Evolutionary conservation across 2,888 invertebrate genomes (phyloP).

Genomic region (Heliconius ismenius): DNA sequence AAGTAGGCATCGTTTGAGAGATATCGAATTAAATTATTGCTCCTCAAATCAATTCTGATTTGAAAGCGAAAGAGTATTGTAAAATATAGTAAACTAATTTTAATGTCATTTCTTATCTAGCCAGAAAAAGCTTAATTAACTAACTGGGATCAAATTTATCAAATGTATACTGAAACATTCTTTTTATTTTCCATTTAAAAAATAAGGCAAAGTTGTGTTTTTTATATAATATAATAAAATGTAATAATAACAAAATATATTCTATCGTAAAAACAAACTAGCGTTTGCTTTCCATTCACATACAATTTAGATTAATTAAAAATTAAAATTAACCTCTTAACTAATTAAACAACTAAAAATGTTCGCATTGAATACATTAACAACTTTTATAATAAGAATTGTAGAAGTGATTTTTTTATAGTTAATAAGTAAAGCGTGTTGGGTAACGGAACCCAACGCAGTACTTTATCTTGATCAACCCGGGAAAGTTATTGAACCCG

Average conservation of each 20-base stretch:
- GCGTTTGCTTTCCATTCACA: constrained; percentile 25
- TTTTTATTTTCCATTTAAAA: neutral
- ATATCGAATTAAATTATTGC: neutral
- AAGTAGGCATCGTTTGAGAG: neutral
- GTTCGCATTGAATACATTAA: constrained; percentile 25
- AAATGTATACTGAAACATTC: neutral
- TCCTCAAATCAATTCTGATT: neutral
- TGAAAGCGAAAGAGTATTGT: neutral
- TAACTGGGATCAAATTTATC: neutral
- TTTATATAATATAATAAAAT: neutral
- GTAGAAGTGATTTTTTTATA: constrained; percentile 21
- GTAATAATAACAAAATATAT: constrained; percentile 19
- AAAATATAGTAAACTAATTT: neutral
- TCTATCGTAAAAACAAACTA: constrained; percentile 18
- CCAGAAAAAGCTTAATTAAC: neutral
- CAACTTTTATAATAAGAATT: constrained; percentile 16
- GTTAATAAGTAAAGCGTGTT: constrained; percentile 12
- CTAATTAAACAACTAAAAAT: constrained; percentile 21
- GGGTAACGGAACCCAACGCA: constrained; percentile 3
- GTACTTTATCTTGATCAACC: constrained; percentile 7
- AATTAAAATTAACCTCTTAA: constrained; percentile 25
- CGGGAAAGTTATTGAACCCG: neutral
- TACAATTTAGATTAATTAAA: constrained; percentile 24
- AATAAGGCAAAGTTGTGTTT: neutral
- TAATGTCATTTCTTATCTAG: neutral